Conservation (phyloP, 2,113 vertebrate species). For the Leptobrachium ailaonicum region DNA sequence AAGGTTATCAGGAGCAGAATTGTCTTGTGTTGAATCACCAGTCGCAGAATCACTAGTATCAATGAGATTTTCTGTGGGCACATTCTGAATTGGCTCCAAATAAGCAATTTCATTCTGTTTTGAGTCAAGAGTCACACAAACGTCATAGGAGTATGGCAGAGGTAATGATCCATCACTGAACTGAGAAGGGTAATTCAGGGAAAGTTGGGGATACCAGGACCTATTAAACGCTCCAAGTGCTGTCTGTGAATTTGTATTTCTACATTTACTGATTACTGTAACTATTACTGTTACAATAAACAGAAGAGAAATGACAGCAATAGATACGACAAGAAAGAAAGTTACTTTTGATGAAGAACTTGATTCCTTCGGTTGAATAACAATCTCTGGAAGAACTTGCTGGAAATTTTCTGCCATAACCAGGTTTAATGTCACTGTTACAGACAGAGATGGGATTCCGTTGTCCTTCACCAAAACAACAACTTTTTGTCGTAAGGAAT, state of each 20-base stretch:
- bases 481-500: slow-evolving; percentile 19
- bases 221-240: background rate
- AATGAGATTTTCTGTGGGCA: background rate
- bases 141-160: slow-evolving; percentile 48
- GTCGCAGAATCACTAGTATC: rapidly evolving
- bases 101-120: slow-evolving; percentile 52
- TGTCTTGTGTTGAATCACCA: background rate
- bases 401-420: slow-evolving; percentile 46
- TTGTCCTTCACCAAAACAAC: slow-evolving; percentile 57
- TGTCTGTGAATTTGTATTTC: background rate
- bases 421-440: slow-evolving; percentile 44
- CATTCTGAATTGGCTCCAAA: slow-evolving; percentile 23
- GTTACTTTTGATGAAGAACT: slow-evolving; percentile 2
- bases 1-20: too few species aligned
- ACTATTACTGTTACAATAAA: slow-evolving; percentile 21
- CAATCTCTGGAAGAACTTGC: slow-evolving; percentile 11
- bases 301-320: slow-evolving; percentile 11
- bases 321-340: slow-evolving; percentile 10
- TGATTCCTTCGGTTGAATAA: background rate
- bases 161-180: too few species aligned
- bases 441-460: slow-evolving; percentile 42
- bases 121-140: slow-evolving; percentile 49
- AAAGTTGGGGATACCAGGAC: too few species aligned
- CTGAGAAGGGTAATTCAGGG: too few species aligned
- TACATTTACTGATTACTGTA: slow-evolving; percentile 11